Evolutionary conservation across 2,797 vertebrate species (phyloP).

Genomic region (Anomalospiza imberbis): DNA sequence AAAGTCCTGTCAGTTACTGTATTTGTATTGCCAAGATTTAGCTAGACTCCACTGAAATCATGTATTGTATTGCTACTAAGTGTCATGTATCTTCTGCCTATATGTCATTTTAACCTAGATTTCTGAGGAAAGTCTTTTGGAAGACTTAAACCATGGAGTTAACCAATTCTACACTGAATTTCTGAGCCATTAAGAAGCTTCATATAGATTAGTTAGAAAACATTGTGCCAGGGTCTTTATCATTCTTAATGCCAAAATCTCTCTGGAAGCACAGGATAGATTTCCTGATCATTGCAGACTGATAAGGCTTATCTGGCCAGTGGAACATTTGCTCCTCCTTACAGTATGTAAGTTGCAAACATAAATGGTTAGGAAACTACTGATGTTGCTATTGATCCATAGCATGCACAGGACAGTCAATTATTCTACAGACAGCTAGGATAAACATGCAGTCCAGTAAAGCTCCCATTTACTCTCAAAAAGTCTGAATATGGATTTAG

Average conservation of each 20-base stretch:
- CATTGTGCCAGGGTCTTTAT: not conserved
- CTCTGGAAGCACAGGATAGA: not conserved
- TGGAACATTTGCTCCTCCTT: not conserved
- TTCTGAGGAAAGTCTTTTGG: constrained; percentile 25
- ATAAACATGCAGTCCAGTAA: not conserved
- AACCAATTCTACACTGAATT: not conserved
- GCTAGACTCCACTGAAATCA: constrained; percentile 1
- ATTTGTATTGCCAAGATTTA: constrained; percentile 40
- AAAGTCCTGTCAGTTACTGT: constrained; percentile 40
- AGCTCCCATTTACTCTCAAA: not conserved
- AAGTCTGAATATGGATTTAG: not conserved
- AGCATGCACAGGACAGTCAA: not conserved
- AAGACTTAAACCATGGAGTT: constrained; percentile 8
- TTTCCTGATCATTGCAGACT: not conserved
- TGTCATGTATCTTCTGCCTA: constrained; percentile 1
- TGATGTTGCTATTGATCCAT: not conserved
- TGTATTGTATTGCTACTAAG: constrained; percentile 10
- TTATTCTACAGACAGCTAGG: not conserved
- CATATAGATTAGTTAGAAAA: not conserved
- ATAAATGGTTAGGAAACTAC: not conserved
- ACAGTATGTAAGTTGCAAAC: not conserved
- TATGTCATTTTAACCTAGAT: constrained; percentile 31
- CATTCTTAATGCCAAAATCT: not conserved
- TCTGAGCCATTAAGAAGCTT: not conserved
- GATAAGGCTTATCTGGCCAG: not conserved